A percentile compares a stretch with the other conserved stretches of the same genome.
phyloP scores from a whole-genome alignment of 2,797 vertebrate species.

The Falco novaeseelandiae region DNA sequence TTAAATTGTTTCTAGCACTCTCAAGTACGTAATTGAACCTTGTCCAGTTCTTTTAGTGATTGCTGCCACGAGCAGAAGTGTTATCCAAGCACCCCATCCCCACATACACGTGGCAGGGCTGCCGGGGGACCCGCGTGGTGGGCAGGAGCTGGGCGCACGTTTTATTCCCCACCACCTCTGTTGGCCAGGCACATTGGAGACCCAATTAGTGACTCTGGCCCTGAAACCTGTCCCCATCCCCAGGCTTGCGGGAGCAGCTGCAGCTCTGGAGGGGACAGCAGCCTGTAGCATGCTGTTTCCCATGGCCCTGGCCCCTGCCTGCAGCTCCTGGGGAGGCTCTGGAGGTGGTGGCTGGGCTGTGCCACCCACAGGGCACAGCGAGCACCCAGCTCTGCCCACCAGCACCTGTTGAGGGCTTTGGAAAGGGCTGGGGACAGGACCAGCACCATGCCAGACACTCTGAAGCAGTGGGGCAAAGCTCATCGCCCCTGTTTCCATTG shows the following conservation, averaged over 20 bases:
- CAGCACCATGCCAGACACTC: background rate
- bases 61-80: background rate
- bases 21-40: slow-evolving; percentile 6
- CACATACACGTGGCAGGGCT: background rate
- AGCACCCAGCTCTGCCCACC: background rate
- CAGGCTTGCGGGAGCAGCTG: background rate
- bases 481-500: background rate
- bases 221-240: background rate
- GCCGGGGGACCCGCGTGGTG: rapidly evolving
- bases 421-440: background rate
- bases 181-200: background rate
- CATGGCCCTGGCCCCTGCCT: background rate
- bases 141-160: background rate
- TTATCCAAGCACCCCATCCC: background rate
- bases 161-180: background rate
- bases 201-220: background rate
- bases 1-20: slow-evolving; percentile 64
- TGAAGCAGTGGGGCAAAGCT: background rate
- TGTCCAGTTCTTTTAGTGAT: background rate
- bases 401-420: background rate
- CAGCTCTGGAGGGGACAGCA: background rate
- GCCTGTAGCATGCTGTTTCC: background rate
- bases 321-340: background rate
- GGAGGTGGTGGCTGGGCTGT: background rate
- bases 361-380: background rate